A percentile compares a stretch with the other conserved stretches of the same genome.
Conservation (phyloP, 2,888 invertebrate species). For the Endomychus coccineus region DNA sequence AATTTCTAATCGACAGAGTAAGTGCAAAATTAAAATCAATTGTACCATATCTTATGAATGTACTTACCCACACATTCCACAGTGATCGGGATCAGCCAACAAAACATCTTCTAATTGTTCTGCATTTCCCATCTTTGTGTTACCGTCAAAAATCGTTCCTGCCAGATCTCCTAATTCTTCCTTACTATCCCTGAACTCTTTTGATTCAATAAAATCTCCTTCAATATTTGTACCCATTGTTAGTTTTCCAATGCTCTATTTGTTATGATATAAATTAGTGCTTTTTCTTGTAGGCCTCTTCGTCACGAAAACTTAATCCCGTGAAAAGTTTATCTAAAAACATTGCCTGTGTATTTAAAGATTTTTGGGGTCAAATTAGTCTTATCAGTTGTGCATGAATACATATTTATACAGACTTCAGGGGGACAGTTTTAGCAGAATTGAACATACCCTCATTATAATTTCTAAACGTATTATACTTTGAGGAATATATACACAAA, state of each 20-base stretch:
- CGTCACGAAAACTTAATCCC: slow-evolving; percentile 37
- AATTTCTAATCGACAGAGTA: slow-evolving; percentile 59
- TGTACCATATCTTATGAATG: neutral
- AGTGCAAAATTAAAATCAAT: neutral
- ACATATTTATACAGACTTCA: no score
- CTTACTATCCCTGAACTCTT: slow-evolving; percentile 30
- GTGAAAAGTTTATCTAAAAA: slow-evolving; percentile 39
- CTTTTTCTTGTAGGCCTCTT: slow-evolving; percentile 33
- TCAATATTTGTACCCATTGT: slow-evolving; percentile 34
- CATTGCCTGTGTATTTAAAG: slow-evolving; percentile 12
- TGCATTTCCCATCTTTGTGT: slow-evolving; percentile 34
- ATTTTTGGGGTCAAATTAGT: slow-evolving; percentile 13
- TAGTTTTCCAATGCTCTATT: slow-evolving; percentile 17
- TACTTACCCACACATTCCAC: slow-evolving; percentile 43
- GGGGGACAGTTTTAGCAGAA: no score
- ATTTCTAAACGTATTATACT: neutral
- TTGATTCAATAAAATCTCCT: slow-evolving; percentile 32
- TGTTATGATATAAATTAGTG: slow-evolving; percentile 7
- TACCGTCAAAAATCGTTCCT: slow-evolving; percentile 39
- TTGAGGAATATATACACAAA: slow-evolving; percentile 1
- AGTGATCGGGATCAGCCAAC: slow-evolving; percentile 42
- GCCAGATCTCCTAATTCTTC: slow-evolving; percentile 38
- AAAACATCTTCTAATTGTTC: slow-evolving; percentile 41
- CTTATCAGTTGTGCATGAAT: slow-evolving; percentile 12
- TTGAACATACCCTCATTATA: neutral